A percentile compares a stretch with the other conserved stretches of the same genome.
These are phyloP conservation scores for Dasypus novemcinctus DNA, from an alignment of 2,113 vertebrate genomes.

Conservation along the genomic window DNA sequence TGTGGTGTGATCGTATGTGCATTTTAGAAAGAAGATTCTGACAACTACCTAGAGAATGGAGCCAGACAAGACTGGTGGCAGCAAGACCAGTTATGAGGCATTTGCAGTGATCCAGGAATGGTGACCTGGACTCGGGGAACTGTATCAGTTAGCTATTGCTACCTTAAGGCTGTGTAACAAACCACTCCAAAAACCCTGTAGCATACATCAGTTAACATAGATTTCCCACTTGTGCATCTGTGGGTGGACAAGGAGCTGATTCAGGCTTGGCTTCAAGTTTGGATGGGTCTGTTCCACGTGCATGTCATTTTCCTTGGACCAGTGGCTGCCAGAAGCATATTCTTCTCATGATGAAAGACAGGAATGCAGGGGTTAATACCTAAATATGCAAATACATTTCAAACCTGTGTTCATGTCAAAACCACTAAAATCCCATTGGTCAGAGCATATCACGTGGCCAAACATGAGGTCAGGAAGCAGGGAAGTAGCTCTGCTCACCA, in stretches of 20 bases:
- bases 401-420: background rate
- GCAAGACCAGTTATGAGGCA: background rate
- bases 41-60: background rate
- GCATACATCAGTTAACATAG: background rate
- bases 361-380: background rate
- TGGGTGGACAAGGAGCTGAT: background rate
- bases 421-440: background rate
- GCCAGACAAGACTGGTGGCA: background rate
- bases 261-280: background rate
- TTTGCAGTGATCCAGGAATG: background rate
- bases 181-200: background rate
- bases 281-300: background rate
- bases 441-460: background rate
- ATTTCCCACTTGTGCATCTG: background rate
- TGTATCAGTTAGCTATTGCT: background rate
- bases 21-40: background rate
- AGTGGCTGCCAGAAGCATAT: background rate
- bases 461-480: background rate
- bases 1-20: background rate
- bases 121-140: background rate
- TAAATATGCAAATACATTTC: background rate
- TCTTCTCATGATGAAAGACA: background rate
- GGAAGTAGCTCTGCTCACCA: background rate
- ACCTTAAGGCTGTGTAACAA: background rate
- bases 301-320: background rate